These are phyloP conservation scores for Stylophora pistillata DNA, from an alignment of 64 coral and sea anemone species.

Conservation along the genomic window DNA sequence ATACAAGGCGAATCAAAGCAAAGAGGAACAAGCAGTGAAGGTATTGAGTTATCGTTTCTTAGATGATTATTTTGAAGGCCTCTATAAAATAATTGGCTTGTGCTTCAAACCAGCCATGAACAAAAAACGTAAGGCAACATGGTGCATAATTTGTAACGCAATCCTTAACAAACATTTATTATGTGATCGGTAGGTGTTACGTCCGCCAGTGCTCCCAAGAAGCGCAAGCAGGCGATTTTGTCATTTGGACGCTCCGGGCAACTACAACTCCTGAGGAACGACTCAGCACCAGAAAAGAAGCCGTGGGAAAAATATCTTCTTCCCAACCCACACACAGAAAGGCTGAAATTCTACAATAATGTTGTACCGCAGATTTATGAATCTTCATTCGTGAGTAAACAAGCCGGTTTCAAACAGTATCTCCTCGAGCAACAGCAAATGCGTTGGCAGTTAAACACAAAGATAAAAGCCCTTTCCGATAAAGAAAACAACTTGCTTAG, in stretches of 20 bases:
- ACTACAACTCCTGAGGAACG: conserved; percentile 54
- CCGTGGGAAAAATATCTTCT: conserved; percentile 45
- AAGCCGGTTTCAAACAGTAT: conserved; percentile 62
- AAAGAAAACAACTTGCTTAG: conserved; percentile 45
- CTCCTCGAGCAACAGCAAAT: conserved; percentile 61
- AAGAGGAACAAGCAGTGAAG: conserved; percentile 12
- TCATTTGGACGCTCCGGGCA: conserved; percentile 57
- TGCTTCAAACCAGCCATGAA: conserved; percentile 18
- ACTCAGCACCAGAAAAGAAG: conserved; percentile 39
- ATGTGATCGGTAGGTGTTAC: conserved; percentile 16
- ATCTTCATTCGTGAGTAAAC: conserved; percentile 47
- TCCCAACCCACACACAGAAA: conserved; percentile 14
- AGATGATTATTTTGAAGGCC: conserved; percentile 16
- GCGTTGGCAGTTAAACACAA: conserved; percentile 44
- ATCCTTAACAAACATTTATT: conserved; percentile 16
- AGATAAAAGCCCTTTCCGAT: conserved; percentile 49
- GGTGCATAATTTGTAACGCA: conserved; percentile 27
- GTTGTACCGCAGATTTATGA: conserved; percentile 62
- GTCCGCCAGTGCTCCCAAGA: conserved; percentile 23
- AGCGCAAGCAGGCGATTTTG: conserved; percentile 29
- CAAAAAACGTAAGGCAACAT: conserved; percentile 18
- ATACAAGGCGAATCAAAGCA: not conserved
- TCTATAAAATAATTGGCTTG: conserved; percentile 19
- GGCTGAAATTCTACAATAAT: conserved; percentile 34
- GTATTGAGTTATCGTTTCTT: not conserved